These are phyloP conservation scores for Myiotriccus ornatus DNA, from an alignment of 2,797 vertebrate genomes.

Conservation along the genomic window DNA sequence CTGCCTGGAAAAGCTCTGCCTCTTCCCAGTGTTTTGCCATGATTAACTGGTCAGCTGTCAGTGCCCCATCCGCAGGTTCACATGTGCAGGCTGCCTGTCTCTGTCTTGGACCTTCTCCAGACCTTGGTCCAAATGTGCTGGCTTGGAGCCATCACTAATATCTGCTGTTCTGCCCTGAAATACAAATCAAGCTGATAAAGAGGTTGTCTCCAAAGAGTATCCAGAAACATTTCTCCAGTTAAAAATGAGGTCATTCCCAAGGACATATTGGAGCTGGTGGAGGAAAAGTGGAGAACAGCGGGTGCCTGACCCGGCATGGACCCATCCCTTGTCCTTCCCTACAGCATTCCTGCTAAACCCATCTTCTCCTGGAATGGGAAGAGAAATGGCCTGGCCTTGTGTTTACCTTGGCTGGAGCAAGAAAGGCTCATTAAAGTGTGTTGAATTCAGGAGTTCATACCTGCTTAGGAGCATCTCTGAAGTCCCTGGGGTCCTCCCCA, in stretches of 20 bases:
- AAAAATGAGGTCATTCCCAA: background rate
- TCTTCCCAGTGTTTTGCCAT: background rate
- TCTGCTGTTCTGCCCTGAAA: background rate
- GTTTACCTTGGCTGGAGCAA: background rate
- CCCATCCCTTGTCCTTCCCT: background rate
- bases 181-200: background rate
- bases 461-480: background rate
- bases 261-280: background rate
- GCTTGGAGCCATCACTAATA: background rate
- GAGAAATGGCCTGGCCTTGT: rapidly evolving
- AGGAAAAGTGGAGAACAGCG: background rate
- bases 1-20: background rate
- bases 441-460: background rate
- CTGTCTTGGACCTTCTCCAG: background rate
- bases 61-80: background rate
- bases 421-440: background rate
- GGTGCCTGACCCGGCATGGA: rapidly evolving
- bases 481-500: background rate
- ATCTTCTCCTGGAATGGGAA: background rate
- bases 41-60: background rate
- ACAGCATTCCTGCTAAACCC: background rate
- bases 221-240: background rate
- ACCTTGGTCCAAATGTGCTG: background rate
- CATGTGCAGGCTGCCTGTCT: background rate
- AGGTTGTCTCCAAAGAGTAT: background rate